Conservation (phyloP, 2,888 invertebrate species). For the Lymantria dispar region DNA sequence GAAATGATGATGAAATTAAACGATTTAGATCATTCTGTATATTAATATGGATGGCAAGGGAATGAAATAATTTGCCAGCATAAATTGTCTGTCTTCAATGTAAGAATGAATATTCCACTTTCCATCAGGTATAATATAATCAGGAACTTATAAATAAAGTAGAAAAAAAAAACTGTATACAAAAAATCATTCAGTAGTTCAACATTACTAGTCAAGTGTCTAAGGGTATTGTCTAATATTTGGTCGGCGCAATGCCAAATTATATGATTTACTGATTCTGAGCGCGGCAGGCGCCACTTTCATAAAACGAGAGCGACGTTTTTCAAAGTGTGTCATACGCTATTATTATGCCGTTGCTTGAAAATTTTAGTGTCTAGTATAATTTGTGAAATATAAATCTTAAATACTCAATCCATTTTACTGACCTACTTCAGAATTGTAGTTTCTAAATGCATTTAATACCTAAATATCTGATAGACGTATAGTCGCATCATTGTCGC, state of each 20-base stretch:
- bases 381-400: slow-evolving; percentile 24
- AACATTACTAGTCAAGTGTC: neutral
- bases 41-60: too few species aligned
- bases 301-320: slow-evolving; percentile 50
- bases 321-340: slow-evolving; percentile 55
- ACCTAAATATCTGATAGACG: neutral
- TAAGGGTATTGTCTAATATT: slow-evolving; percentile 28
- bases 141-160: too few species aligned
- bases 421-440: neutral
- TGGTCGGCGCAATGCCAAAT: slow-evolving; percentile 69
- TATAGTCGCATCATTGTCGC: too few species aligned
- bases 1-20: too few species aligned
- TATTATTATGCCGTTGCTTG: slow-evolving; percentile 39
- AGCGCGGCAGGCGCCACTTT: slow-evolving; percentile 61
- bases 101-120: too few species aligned
- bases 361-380: slow-evolving; percentile 9
- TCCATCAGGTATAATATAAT: too few species aligned
- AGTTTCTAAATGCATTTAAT: neutral
- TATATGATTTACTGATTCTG: slow-evolving; percentile 65
- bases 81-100: too few species aligned
- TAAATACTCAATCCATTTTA: slow-evolving; percentile 11
- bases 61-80: too few species aligned
- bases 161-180: too few species aligned
- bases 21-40: too few species aligned
- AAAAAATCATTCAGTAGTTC: neutral